Evolutionary conservation across 1,140 invertebrate species (phyloP), one percentile per base, ranked within the genome.

Genomic region (Nilaparvata lugens): DNA sequence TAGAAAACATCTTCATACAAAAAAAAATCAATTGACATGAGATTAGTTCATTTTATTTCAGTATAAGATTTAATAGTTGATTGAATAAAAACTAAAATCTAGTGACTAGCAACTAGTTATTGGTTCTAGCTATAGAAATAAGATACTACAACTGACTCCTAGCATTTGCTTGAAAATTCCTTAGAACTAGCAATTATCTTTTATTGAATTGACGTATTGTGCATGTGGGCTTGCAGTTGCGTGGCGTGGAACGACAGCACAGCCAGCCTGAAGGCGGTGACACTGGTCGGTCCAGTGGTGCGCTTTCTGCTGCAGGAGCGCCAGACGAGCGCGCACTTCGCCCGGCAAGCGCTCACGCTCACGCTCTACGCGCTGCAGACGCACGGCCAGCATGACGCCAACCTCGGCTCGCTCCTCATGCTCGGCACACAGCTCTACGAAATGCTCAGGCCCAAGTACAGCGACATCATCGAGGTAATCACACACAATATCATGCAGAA

Each of bases 361-460:
- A 81, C 88, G 53, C 76, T 91, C n/a, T 84, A 85, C 62, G 88
- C 84, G 38, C 75, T 91, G 63, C 83, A 87, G 60, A 72, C 85
- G 52, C 87, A 91, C 67, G 91, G 91, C 0, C 88, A 93, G 71
- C 90, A 94, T 70, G 91, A 94, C 64, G 81, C 84, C 1, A 90
- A 89, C 74, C 86, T 88, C 71, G 85, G 72, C 11, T 65, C 67
- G 11, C 65, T 73, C 4, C 58, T 71, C 9, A 58, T 64, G 23
- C 58, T 67, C 3, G 86, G 85, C 5, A 79, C 85, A 16, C 85
- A 91, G 73, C 81, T 88, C 2, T 94, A 94, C 71, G 90, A 93
- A 71, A 78, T 84, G 51, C 73, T 93, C 25, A 79, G 91, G 65
- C 88, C 88, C 2, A 78, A 79, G 48, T 89, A 87, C 68, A 83